phyloP scores from a whole-genome alignment of 1,140 invertebrate species.

The Holotrichia oblita region DNA sequence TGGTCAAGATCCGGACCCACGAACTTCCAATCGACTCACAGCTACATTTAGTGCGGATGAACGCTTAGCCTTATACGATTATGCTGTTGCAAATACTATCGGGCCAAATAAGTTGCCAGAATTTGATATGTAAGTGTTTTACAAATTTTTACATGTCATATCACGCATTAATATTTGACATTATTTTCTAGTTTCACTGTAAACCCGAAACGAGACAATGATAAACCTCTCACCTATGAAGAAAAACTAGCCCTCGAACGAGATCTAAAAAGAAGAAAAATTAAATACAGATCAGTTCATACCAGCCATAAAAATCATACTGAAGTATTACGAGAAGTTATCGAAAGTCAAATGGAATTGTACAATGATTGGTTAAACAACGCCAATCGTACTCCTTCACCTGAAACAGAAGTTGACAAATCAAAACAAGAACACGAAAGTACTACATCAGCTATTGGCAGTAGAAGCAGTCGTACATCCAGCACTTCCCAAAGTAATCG shows the following conservation, averaged over 20 bases:
- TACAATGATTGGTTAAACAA: constrained; percentile 53
- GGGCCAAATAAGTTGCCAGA: constrained; percentile 54
- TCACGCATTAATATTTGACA: background rate
- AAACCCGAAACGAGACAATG: constrained; percentile 43
- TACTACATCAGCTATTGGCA: constrained; percentile 25
- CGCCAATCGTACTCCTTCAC: background rate
- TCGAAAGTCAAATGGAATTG: constrained; percentile 66
- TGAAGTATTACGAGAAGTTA: constrained; percentile 71
- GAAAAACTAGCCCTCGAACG: constrained; percentile 69
- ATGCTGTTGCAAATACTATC: constrained; percentile 61
- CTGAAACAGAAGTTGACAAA: constrained; percentile 4
- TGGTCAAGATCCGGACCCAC: constrained; percentile 63
- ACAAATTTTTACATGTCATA: background rate
- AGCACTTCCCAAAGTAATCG: constrained; percentile 40
- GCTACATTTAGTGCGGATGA: constrained; percentile 66
- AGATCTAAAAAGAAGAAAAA: constrained; percentile 70
- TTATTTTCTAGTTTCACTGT: background rate
- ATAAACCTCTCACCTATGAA: constrained; percentile 53
- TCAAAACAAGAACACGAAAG: constrained; percentile 3
- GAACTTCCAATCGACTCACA: constrained; percentile 64
- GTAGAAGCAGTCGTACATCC: constrained; percentile 46
- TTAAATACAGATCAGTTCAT: constrained; percentile 71
- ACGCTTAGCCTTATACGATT: constrained; percentile 64
- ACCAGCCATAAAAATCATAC: constrained; percentile 71
- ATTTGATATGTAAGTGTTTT: constrained; percentile 56